Conservation (phyloP, 2,888 invertebrate species). For the Xestobium rufovillosum region DNA sequence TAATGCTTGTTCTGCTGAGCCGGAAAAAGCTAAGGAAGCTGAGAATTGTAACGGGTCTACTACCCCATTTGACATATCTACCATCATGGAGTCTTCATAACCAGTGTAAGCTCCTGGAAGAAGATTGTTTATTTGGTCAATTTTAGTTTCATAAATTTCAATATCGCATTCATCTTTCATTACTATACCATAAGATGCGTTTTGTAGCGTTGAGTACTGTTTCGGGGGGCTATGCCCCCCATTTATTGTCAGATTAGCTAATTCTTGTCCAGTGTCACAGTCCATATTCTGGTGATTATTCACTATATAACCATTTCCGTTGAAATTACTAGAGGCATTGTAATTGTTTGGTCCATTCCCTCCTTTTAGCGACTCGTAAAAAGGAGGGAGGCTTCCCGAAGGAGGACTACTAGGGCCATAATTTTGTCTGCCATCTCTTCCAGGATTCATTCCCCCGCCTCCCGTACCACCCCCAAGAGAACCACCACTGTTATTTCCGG, state of each 20-base stretch:
- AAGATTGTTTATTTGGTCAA: conserved; percentile 58
- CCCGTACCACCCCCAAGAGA: conserved; percentile 53
- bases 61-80: conserved; percentile 67
- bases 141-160: conserved; percentile 63
- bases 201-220: conserved; percentile 65
- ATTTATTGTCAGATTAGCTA: conserved; percentile 45
- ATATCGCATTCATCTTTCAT: conserved; percentile 74
- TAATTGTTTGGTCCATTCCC: conserved; percentile 61
- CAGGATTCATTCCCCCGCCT: conserved; percentile 62
- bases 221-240: conserved; percentile 48
- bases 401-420: conserved; percentile 85
- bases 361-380: conserved; percentile 78
- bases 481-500: conserved; percentile 52
- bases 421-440: conserved; percentile 75
- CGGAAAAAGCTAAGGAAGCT: conserved; percentile 72
- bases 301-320: conserved; percentile 60
- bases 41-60: conserved; percentile 79
- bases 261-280: conserved; percentile 64
- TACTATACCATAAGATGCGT: conserved; percentile 71
- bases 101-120: conserved; percentile 51
- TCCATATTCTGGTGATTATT: conserved; percentile 67
- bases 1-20: conserved; percentile 67
- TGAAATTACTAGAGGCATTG: conserved; percentile 58
- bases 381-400: conserved; percentile 80
- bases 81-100: conserved; percentile 71